Base-by-base conservation (phyloP, 2,113 vertebrate genomes). In the Oreocharis arfaki region DNA sequence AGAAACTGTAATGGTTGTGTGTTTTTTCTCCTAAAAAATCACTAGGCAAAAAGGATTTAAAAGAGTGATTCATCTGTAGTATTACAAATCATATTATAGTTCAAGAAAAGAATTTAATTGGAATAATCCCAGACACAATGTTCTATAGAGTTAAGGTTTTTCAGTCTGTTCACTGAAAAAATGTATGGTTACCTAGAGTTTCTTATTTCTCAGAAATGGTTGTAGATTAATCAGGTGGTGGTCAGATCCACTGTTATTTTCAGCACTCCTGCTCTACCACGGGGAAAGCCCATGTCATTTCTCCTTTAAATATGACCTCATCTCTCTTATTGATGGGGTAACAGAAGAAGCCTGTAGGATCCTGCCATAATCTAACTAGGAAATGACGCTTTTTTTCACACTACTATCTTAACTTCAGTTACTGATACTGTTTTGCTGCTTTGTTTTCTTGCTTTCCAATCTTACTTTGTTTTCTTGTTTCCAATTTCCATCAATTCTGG, bases 241-340 rank as follows among this genome's bases (percentile, higher is more conserved):
- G 13, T 53, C 37, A 74, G 41, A 49, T 59, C 10, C 20, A 33
- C 7, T 41, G 39, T 15, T 87, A 30, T 73, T 91, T 84, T 77
- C 30, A 59, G 20, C 5, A 17, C 33, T 80, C 14, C 6, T 1
- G 0, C 7, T 81, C 28, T 50, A 26, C 30, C 21, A n/a, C 0
- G 0, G 42, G 53, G 6, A 53, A 91, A 69, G 8, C 8, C 11
- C 7, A 12, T 39, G 23, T 30, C 0, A 24, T 71, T 80, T 69
- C 30, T 85, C 37, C 24, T 69, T 86, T 67, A 61, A 74, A 26
- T 78, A 42, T 63, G 5, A 47, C 7, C 33, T 8, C 3, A 41
- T 16, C 4, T 41, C 1, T 32, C 11, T 56, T 39, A 73, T 24
- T 60, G 22, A 6, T 13, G 14, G 37, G 21, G 7, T 74, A 81